phyloP scores from a whole-genome alignment of 2,888 invertebrate species.

The Phengaris alcon region DNA sequence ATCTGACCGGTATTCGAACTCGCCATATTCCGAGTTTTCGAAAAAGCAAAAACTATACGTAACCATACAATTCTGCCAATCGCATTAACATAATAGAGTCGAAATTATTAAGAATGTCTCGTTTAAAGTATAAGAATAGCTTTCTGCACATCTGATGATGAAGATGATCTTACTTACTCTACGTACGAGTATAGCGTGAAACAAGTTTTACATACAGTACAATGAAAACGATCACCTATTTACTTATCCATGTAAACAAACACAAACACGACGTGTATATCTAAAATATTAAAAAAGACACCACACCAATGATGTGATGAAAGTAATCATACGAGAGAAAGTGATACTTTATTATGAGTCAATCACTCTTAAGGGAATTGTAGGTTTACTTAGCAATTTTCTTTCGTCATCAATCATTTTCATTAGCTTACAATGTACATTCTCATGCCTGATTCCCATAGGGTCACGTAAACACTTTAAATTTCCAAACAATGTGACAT shows the following conservation, averaged over 20 bases:
- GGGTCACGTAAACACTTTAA: neutral
- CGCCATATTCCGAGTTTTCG: too few species aligned
- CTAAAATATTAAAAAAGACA: constrained; percentile 1
- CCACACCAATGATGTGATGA: constrained; percentile 7
- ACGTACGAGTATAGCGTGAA: too few species aligned
- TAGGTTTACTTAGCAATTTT: constrained; percentile 6
- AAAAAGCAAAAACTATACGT: too few species aligned
- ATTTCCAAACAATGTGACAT: neutral
- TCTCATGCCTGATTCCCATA: neutral
- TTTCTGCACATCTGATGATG: too few species aligned
- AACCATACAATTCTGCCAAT: too few species aligned
- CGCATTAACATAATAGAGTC: too few species aligned
- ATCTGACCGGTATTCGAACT: too few species aligned
- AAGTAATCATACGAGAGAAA: constrained; percentile 13
- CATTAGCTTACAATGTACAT: constrained; percentile 1
- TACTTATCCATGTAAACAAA: neutral
- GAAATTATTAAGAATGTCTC: too few species aligned
- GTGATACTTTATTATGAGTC: constrained; percentile 18
- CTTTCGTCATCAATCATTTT: constrained; percentile 15
- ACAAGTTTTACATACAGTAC: too few species aligned
- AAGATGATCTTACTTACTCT: too few species aligned
- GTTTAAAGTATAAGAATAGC: too few species aligned
- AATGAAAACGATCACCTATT: too few species aligned
- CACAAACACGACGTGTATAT: neutral
- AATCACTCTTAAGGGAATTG: constrained; percentile 20